Base-by-base conservation (phyloP, 2,797 vertebrate genomes). In the Alca torda region DNA sequence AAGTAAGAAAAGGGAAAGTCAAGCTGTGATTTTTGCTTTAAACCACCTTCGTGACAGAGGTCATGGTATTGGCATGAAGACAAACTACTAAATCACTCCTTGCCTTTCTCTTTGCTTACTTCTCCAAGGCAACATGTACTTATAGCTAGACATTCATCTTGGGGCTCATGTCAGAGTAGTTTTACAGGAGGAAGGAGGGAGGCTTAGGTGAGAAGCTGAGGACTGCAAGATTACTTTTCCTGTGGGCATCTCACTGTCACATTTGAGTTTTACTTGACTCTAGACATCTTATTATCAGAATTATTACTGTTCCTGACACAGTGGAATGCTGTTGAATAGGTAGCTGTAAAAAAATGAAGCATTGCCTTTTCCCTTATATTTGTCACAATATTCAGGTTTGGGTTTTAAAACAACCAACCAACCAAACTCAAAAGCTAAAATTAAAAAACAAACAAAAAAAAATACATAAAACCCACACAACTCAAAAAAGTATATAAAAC, bases 61-160 rank as follows among this genome's bases (percentile, higher is more conserved):
- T 67, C 91, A 67, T 45, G 25, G 56, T 57, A 67, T 25, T 65
- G 5, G 45, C 3, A 6, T 82, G 72, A 93, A 80, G 59, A 89
- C 12, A 13, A 90, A 72, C 63, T 31, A 68, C 64, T 95, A 94
- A 96, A 94, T 95, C 63, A 91, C 53, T 91, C 39, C 13, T 87
- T 90, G 45, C 41, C 30, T 88, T 82, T 95, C 28, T 25, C 8
- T 82, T 96, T 96, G 35, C 73, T 95, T 80, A 46, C 43, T 70
- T 87, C 86, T 75, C 83, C 60, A 69, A 89, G 50, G 95, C 87
- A 95, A 80, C 81, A 74, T 69, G 14, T 81, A 87, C 20, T 95
- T 91, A 81, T 11, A 96, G n/a, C 39, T 95, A 78, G 63, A 89
- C 43, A 69, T 88, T 97, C 37, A 75, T 93, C 73, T 90, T 93